These are phyloP conservation scores for Tachina fera DNA, from an alignment of 2,888 invertebrate species.

Conservation along the genomic window DNA sequence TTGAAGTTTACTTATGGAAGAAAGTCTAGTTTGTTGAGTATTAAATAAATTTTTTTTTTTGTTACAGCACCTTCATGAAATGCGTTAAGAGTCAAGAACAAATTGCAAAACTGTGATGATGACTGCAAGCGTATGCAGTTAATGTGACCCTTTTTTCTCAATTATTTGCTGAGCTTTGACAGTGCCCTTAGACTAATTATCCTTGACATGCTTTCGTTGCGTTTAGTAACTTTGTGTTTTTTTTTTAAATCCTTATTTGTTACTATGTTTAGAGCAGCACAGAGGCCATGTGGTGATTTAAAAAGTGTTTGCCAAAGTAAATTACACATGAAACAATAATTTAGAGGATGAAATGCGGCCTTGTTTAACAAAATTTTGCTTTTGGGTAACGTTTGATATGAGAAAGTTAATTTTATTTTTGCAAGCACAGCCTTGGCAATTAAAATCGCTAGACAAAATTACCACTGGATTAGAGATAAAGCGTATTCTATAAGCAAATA, in stretches of 20 bases:
- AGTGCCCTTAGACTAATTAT: constrained; percentile 37
- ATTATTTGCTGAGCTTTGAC: neutral
- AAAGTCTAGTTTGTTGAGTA: too few relatives aligned
- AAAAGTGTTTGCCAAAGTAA: constrained; percentile 1
- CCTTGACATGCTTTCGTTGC: constrained; percentile 52
- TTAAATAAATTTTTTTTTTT: too few relatives aligned
- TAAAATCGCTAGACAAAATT: too few relatives aligned
- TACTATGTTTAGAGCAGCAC: neutral
- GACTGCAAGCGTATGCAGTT: neutral
- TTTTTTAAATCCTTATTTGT: neutral
- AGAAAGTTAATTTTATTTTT: too few relatives aligned
- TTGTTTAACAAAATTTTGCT: neutral
- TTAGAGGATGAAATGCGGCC: neutral
- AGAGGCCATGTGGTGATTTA: neutral
- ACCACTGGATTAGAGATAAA: too few relatives aligned
- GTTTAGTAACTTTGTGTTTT: constrained; percentile 3
- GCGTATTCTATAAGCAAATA: too few relatives aligned
- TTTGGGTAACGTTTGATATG: neutral
- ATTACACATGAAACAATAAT: neutral
- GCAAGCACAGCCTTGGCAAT: too few relatives aligned
- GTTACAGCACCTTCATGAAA: neutral
- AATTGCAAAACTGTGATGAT: neutral
- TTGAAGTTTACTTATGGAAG: too few relatives aligned
- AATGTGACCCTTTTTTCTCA: neutral
- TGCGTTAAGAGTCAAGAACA: neutral